Percentiles rank a stretch among this genome's conserved stretches.
These are phyloP conservation scores for Caracal caracal DNA, from an alignment of 2,113 vertebrate species.

Conservation along the genomic window DNA sequence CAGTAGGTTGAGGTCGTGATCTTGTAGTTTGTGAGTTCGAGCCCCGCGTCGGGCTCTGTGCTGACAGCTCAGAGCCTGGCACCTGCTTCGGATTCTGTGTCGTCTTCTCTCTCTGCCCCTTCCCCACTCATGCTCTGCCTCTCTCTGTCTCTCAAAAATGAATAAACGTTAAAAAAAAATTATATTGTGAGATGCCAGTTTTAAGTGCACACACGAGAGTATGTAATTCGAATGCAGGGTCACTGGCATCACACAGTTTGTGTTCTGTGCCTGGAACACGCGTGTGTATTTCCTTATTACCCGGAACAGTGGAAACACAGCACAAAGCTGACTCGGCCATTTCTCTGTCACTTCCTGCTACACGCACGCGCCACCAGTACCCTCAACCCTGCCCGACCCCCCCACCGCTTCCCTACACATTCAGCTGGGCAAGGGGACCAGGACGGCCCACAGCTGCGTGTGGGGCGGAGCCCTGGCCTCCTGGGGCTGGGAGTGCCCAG, in stretches of 20 bases:
- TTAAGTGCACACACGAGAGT: fast-evolving
- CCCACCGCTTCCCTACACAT: neutral
- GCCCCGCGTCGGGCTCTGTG: too few species aligned
- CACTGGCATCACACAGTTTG: neutral
- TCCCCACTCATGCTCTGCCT: too few species aligned
- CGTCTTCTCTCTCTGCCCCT: too few species aligned
- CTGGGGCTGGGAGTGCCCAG: neutral
- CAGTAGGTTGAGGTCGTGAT: too few species aligned
- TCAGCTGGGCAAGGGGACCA: neutral
- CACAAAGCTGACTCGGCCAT: neutral
- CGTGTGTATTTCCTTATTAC: fast-evolving
- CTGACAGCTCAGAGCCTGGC: too few species aligned
- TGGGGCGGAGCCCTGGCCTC: neutral
- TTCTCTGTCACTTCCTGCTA: neutral
- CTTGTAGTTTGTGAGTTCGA: too few species aligned
- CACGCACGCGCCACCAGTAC: fast-evolving
- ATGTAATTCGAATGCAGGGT: fast-evolving
- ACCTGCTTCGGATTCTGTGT: too few species aligned
- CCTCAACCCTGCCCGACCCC: neutral
- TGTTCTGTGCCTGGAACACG: neutral
- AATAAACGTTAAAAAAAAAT: too few species aligned
- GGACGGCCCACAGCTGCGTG: fast-evolving
- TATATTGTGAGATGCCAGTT: fast-evolving
- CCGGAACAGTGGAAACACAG: neutral
- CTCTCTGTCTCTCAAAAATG: too few species aligned